Base-by-base conservation (phyloP, 2,888 invertebrate species). In the Drosophila nr. perissopoda region DNA sequence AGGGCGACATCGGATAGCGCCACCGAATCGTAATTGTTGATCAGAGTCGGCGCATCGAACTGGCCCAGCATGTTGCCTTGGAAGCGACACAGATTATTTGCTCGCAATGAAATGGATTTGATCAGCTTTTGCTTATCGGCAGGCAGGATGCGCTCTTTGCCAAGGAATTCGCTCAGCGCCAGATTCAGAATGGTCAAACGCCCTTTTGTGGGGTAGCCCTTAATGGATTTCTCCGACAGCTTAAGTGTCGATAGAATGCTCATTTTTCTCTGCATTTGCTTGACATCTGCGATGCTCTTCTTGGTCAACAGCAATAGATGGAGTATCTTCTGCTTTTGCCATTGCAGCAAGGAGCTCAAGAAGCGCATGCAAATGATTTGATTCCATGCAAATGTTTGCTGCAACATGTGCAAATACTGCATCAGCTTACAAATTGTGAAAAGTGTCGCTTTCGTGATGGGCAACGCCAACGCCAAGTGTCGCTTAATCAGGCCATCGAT, bases 341-440 rank as follows among this genome's bases (percentile, higher is more conserved):
- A 96, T 90, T 98, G 98, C 21, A 96, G 93, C 53, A 97, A 95
- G 92, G 97, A 96, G 83, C 96, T 95, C 62, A 96, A 94, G 16
- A 96, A 95, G 88, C 96, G 96, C 27, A 96, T 95, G 60, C 98
- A 95, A 76, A 95, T 94, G 74, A 96, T 94, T 56, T 95, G 94
- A 91, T 97, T 95, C 46, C 95, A 94, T 63, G 95, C 94, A 82
- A 97, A 96, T 18, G 95, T 95, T 77, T 95, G 94, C 90, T 96
- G 95, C 76, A 98, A 94, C 36, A 96, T 95, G 93, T 97, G 97
- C 42, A 98, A 93, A 72, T 97, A 94, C 92, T 98, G 97, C 64
- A 97, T 94, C 31, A 98, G 94, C 88, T 96, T 95, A 93, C 97
- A 98, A 58, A 98, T 93, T 4, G 95, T 94, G 76, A 96, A 94